Percentiles rank a stretch among this genome's conserved stretches.
Evolutionary conservation across 2,888 invertebrate genomes (phyloP).

Genomic region (Machimus atricapillus): DNA sequence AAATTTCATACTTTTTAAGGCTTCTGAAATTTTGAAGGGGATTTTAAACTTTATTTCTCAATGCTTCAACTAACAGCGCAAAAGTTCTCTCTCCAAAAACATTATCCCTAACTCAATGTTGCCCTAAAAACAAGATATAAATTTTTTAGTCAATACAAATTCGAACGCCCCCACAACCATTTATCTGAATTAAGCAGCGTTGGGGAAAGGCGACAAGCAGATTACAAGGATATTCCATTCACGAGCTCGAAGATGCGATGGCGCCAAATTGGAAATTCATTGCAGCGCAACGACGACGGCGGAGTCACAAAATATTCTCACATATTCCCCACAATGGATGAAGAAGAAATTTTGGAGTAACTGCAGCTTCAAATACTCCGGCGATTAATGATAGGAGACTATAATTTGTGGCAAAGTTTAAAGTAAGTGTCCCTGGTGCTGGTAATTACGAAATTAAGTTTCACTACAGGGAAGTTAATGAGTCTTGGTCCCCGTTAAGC

Average conservation of each 20-base stretch:
- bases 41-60: neutral
- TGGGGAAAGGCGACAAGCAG: neutral
- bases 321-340: neutral
- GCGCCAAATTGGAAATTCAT: neutral
- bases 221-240: neutral
- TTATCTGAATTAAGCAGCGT: neutral
- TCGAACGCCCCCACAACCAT: neutral
- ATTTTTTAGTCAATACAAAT: neutral
- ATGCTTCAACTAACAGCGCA: neutral
- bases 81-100: neutral
- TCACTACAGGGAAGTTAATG: neutral
- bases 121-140: neutral
- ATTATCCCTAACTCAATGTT: neutral
- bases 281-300: neutral
- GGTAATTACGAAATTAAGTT: neutral
- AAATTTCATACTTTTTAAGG: neutral
- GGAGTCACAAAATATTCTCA: neutral
- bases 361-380: neutral
- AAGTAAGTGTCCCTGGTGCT: neutral
- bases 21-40: no score
- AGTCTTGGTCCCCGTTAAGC: neutral
- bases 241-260: neutral
- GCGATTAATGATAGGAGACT: neutral
- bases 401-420: neutral
- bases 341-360: neutral